Evolutionary conservation across 2,888 invertebrate species (phyloP).

Genomic region (Gasteruption jaculator): DNA sequence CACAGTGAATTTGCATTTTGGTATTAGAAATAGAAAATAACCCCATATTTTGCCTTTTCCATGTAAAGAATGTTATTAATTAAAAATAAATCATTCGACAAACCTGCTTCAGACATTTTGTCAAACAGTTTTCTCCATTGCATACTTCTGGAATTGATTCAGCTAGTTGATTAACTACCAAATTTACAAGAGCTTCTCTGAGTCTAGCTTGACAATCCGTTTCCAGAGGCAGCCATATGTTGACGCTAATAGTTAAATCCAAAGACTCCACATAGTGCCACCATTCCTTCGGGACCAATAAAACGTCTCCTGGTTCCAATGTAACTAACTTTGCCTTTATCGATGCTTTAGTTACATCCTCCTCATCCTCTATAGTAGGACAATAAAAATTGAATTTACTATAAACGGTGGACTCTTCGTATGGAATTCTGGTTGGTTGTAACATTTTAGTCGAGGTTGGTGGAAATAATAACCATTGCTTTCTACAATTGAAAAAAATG

Average conservation of each 20-base stretch:
- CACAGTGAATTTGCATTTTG: not conserved
- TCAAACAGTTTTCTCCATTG: slow-evolving; percentile 24
- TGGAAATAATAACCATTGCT: slow-evolving; percentile 89
- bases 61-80: slow-evolving; percentile 8
- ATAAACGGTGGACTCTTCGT: slow-evolving; percentile 94
- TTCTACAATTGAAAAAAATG: slow-evolving; percentile 56
- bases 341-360: slow-evolving; percentile 50
- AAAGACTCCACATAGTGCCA: slow-evolving; percentile 91
- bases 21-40: slow-evolving; percentile 10
- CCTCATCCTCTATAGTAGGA: slow-evolving; percentile 57
- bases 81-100: slow-evolving; percentile 19
- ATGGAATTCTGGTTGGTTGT: slow-evolving; percentile 81
- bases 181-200: slow-evolving; percentile 44
- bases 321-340: slow-evolving; percentile 58
- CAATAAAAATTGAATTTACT: slow-evolving; percentile 77
- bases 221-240: slow-evolving; percentile 75
- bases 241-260: slow-evolving; percentile 60
- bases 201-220: slow-evolving; percentile 38
- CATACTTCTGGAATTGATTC: slow-evolving; percentile 23
- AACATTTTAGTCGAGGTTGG: slow-evolving; percentile 65
- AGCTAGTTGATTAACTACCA: slow-evolving; percentile 38
- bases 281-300: slow-evolving; percentile 89
- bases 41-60: not conserved
- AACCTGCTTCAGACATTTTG: slow-evolving; percentile 36
- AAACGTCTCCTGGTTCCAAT: slow-evolving; percentile 78